Evolutionary conservation across 1,140 invertebrate species (phyloP).

Genomic region (Cotesia chilonis): DNA sequence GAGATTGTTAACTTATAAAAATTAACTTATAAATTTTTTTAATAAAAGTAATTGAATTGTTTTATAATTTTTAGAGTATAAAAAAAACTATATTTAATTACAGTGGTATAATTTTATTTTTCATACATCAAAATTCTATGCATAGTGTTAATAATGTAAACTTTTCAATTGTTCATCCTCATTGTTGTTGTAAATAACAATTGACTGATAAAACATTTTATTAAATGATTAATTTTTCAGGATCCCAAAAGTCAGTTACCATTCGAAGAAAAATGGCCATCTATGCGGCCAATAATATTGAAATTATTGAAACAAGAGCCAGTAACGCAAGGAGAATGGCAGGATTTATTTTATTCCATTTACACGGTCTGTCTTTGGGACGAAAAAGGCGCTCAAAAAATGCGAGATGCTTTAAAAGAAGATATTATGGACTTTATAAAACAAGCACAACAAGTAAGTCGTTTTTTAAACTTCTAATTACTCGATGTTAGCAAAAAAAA

Average conservation of each 20-base stretch:
- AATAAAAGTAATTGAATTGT: not conserved
- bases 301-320: constrained; percentile 92
- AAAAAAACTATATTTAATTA: no score
- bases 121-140: no score
- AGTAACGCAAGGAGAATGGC: constrained; percentile 95
- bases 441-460: constrained; percentile 82
- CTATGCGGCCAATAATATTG: constrained; percentile 90
- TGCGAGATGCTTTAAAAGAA: constrained; percentile 87
- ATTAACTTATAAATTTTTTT: not conserved
- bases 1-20: no score
- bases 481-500: no score
- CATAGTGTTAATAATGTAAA: no score
- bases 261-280: constrained; percentile 96
- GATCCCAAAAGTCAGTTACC: constrained; percentile 67
- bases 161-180: no score
- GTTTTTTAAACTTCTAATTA: constrained; percentile 5
- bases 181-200: not conserved
- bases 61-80: no score
- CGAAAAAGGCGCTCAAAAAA: constrained; percentile 90
- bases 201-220: not conserved
- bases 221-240: constrained; percentile 39
- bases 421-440: constrained; percentile 96
- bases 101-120: no score
- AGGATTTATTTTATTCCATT: constrained; percentile 95
- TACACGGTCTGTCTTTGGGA: constrained; percentile 96